phyloP scores from a whole-genome alignment of 2,888 invertebrate genomes.

The Psylliodes chrysocephalus region DNA sequence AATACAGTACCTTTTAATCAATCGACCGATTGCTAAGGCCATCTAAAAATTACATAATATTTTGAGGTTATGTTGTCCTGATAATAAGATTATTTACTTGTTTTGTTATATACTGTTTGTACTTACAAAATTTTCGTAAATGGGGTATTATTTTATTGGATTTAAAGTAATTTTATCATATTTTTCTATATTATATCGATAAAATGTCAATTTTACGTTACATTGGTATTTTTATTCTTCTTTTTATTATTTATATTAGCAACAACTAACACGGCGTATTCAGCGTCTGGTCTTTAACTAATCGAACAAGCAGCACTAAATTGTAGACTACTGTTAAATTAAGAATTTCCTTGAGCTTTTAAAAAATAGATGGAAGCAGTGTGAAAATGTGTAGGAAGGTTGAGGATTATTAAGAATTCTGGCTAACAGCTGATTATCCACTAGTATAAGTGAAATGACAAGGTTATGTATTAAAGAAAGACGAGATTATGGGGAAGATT shows the following conservation, averaged over 20 bases:
- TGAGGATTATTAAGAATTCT: neutral
- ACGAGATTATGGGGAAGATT: slow-evolving; percentile 38
- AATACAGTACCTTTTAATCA: slow-evolving; percentile 73
- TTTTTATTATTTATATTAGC: no score
- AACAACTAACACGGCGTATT: no score
- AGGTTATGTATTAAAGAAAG: slow-evolving; percentile 52
- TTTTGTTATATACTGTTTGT: no score
- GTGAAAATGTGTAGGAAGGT: neutral
- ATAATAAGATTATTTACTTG: no score
- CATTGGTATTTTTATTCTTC: no score
- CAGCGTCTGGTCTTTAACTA: no score
- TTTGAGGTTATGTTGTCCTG: slow-evolving; percentile 22
- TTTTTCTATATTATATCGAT: no score
- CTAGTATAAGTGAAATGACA: slow-evolving; percentile 38
- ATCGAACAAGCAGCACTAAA: no score
- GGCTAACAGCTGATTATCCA: slow-evolving; percentile 51
- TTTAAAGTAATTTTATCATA: no score
- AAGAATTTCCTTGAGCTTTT: neutral
- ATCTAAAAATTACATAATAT: slow-evolving; percentile 60
- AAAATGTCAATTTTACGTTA: no score
- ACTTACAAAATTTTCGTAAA: slow-evolving; percentile 1
- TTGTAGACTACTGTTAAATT: neutral
- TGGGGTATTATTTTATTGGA: no score
- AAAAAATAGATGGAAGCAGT: slow-evolving; percentile 18
- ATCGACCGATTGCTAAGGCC: slow-evolving; percentile 64